These are phyloP conservation scores for Daboia siamensis DNA, from an alignment of 2,113 vertebrate species.

Conservation along the genomic window DNA sequence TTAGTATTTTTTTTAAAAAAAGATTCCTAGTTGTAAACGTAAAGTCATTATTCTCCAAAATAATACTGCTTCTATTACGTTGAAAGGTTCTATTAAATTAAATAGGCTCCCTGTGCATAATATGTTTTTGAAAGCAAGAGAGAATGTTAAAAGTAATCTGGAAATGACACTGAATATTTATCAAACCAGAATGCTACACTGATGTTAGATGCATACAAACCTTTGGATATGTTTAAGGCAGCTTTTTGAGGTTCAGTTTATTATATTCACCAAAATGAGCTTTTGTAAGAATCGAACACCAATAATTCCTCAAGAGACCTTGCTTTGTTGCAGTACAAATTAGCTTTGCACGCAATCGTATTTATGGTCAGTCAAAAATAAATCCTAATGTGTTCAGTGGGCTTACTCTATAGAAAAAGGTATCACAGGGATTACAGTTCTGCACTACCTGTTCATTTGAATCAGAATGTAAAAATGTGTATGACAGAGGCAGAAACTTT, in stretches of 20 bases:
- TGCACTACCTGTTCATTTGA: background rate
- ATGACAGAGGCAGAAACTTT: background rate
- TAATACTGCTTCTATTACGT: background rate
- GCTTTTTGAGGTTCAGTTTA: background rate
- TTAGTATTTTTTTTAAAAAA: background rate
- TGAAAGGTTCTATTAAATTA: background rate
- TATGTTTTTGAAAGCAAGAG: background rate
- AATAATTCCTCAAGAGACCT: background rate
- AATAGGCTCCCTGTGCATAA: too few species aligned
- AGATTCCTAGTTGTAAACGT: background rate
- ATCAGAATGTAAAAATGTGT: background rate
- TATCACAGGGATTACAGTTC: background rate
- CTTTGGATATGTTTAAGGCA: background rate
- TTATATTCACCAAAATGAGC: background rate
- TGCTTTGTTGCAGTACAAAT: background rate
- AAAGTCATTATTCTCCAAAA: background rate
- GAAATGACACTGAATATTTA: background rate
- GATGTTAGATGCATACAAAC: background rate
- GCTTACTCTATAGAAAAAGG: background rate
- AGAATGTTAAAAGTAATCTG: background rate
- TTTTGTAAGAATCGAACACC: background rate
- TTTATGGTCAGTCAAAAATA: background rate
- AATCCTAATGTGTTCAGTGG: background rate
- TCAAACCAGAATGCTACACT: background rate
- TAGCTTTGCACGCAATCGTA: background rate